Conservation (phyloP, 2,113 vertebrate genomes). For the Pagrus major region DNA sequence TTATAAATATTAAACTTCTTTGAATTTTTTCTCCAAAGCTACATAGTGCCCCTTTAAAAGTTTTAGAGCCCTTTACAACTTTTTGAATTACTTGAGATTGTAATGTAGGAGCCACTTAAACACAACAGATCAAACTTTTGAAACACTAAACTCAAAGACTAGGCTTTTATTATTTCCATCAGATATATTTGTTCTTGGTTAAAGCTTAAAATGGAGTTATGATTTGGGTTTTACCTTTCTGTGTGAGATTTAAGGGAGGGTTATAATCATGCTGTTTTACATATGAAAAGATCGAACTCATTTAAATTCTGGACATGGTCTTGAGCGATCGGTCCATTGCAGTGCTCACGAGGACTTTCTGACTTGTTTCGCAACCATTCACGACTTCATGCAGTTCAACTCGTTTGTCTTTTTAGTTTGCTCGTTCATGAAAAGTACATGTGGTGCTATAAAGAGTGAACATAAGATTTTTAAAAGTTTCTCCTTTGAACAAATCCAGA, state of each 20-base stretch:
- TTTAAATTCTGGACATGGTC: slow-evolving; percentile 72
- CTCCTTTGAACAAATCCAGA: background rate
- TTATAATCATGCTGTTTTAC: slow-evolving; percentile 39
- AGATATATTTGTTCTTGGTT: background rate
- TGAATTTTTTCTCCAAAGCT: too few relatives aligned
- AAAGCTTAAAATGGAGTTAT: background rate
- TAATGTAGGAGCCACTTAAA: background rate
- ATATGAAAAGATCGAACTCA: slow-evolving; percentile 52
- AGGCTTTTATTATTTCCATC: background rate
- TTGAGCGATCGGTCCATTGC: slow-evolving; percentile 4
- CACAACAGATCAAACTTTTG: background rate
- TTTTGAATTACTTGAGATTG: background rate
- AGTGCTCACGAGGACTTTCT: slow-evolving; percentile 20
- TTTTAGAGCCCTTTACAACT: background rate
- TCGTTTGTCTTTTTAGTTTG: background rate
- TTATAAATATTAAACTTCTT: too few relatives aligned
- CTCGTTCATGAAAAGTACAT: background rate
- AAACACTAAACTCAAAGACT: background rate
- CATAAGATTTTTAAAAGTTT: background rate
- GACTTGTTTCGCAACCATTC: slow-evolving; percentile 17
- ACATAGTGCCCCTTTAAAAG: too few relatives aligned
- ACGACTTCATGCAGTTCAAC: background rate
- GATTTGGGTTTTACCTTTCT: slow-evolving; percentile 4
- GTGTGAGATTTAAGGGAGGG: slow-evolving; percentile 18
- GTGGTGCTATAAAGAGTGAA: too few relatives aligned